Base-by-base conservation (phyloP, 2,888 invertebrate species). In the Tipula confusa region DNA sequence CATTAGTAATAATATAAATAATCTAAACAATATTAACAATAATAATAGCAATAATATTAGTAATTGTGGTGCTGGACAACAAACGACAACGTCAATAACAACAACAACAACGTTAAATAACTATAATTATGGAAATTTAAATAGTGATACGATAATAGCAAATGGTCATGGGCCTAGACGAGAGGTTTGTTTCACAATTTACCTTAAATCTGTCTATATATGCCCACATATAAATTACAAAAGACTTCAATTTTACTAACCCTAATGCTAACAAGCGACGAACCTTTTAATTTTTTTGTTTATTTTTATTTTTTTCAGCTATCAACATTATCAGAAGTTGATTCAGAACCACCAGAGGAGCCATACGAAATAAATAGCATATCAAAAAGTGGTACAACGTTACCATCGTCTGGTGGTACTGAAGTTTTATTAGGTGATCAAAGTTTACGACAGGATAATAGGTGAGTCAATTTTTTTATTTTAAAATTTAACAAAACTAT, bases 401-500 rank as follows among this genome's bases (percentile, higher is more conserved):
- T 79, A 82, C 79, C 43, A 29, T 38, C 83, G 38, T 82, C 84
- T 38, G 89, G 89, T 86, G 88, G 89, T 86, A 90, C 89, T 85
- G 89, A 89, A 87, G 86, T 90, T 86, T 87, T 89, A 86, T 86
- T 89, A 85, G 89, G 89, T 82, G 89, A 89, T 87, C 89, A 89
- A 86, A 86, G 87, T 85, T 85, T 89, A 85, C 87, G 89, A 84
- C 88, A 87, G 84, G 89, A 89, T 84, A 86, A 87, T 79, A 87
- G 89, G 89, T 90, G 24, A 43, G 31, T 82, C 5, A 38, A 38
- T 24, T 33, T 28, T n/a, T n/a, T n/a, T n/a, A n/a, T n/a, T n/a
- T n/a, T n/a, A n/a, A n/a, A n/a, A n/a, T n/a, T n/a, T n/a, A n/a
- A n/a, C n/a, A n/a, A n/a, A n/a, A n/a, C n/a, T n/a, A n/a, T n/a